Percentiles rank a stretch among this genome's conserved stretches.
These are phyloP conservation scores for Motacilla alba DNA, from an alignment of 2,113 vertebrate genomes.

Conservation along the genomic window DNA sequence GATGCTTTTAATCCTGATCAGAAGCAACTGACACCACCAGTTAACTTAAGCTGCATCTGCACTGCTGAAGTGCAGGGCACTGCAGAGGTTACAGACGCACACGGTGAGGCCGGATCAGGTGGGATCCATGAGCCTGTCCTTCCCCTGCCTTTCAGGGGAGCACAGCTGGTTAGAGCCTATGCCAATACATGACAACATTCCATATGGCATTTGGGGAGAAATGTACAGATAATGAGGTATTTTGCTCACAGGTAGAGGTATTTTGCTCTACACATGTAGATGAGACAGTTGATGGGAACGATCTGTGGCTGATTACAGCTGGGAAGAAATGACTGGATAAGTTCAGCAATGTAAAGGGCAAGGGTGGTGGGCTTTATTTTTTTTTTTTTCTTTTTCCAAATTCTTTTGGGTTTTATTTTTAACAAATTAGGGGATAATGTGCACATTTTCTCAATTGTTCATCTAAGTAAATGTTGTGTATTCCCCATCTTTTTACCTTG, in stretches of 20 bases:
- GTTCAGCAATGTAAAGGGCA: not conserved
- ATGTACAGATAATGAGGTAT: accelerated
- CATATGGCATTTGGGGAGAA: not conserved
- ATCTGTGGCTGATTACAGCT: not conserved
- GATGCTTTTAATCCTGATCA: not conserved
- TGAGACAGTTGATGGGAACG: not conserved
- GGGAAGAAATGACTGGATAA: not conserved
- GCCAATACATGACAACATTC: accelerated
- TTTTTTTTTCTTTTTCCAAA: not conserved
- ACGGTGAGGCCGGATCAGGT: accelerated
- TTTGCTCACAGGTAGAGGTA: not conserved
- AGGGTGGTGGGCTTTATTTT: not conserved
- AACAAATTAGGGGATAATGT: not conserved
- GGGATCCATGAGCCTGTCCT: not conserved
- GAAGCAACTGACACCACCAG: not conserved
- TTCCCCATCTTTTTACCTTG: not conserved
- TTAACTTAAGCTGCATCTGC: not conserved
- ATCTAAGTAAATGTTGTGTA: not conserved
- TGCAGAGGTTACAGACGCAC: not conserved
- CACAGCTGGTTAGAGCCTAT: not conserved
- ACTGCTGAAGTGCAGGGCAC: not conserved
- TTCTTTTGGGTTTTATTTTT: not conserved
- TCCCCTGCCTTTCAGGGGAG: not conserved
- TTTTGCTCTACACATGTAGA: not conserved
- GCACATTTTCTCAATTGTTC: not conserved